phyloP scores from a whole-genome alignment of 1,140 invertebrate species.

The roundworm (Caenorhabditis elegans) region DNA sequence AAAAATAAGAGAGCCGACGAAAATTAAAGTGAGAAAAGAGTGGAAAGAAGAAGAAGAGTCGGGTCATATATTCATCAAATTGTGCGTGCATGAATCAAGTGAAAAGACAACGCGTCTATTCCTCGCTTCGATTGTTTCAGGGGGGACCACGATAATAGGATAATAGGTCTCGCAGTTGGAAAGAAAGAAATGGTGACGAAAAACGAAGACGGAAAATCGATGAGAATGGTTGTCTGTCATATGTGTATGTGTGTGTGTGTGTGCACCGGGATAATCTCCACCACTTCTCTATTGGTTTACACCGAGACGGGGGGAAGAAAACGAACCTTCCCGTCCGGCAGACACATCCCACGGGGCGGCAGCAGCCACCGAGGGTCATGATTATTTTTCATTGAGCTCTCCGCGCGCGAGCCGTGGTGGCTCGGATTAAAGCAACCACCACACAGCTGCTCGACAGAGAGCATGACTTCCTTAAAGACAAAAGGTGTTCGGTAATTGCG shows the following conservation, averaged over 20 bases:
- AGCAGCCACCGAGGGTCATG: background rate
- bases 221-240: background rate
- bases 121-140: slow-evolving; percentile 16
- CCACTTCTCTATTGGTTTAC: slow-evolving; percentile 33
- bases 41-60: background rate
- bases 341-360: background rate
- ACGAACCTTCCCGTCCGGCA: background rate
- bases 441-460: background rate
- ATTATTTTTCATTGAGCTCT: background rate
- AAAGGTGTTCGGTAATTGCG: slow-evolving; percentile 27
- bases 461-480: background rate
- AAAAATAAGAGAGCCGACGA: background rate
- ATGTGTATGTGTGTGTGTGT: background rate
- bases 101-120: too few relatives aligned
- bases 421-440: background rate
- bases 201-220: background rate
- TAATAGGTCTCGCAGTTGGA: background rate
- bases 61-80: slow-evolving; percentile 33
- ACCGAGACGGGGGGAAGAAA: too few relatives aligned
- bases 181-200: too few relatives aligned
- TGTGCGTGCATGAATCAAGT: slow-evolving; percentile 16
- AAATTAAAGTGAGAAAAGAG: background rate
- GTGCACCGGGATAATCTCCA: slow-evolving; percentile 27
- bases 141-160: background rate
- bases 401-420: background rate